Percentiles rank a stretch among this genome's conserved stretches.
These are phyloP conservation scores for Synergus laeviventris DNA, from an alignment of 2,888 invertebrate genomes.

Conservation along the genomic window DNA sequence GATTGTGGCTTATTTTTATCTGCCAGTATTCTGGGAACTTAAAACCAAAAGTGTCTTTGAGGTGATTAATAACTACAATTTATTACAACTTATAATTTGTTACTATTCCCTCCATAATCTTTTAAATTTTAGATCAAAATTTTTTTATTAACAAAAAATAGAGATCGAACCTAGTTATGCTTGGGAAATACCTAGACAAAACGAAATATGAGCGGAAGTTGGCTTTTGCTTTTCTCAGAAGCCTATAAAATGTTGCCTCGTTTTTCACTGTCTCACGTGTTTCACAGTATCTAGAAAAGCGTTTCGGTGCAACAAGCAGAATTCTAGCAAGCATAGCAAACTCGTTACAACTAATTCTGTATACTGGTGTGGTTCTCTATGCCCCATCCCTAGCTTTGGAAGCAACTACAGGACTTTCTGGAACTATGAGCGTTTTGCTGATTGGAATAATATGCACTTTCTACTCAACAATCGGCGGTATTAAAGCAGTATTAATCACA, in stretches of 20 bases:
- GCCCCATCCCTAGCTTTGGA: constrained; percentile 81
- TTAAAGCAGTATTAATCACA: constrained; percentile 93
- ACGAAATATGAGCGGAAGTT: background rate
- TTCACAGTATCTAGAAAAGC: constrained; percentile 80
- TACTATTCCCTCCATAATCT: no score
- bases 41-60: constrained; percentile 93
- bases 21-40: constrained; percentile 91
- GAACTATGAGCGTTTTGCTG: constrained; percentile 74
- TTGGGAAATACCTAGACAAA: background rate
- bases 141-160: background rate
- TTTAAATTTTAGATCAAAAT: no score
- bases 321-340: constrained; percentile 79
- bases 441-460: constrained; percentile 87
- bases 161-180: background rate
- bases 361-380: constrained; percentile 80
- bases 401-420: constrained; percentile 77
- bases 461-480: constrained; percentile 92
- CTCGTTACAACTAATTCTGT: constrained; percentile 79
- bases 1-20: constrained; percentile 85
- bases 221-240: background rate
- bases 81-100: no score
- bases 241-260: background rate
- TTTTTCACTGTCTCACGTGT: constrained; percentile 19
- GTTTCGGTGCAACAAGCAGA: constrained; percentile 79
- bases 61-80: constrained; percentile 66